Evolutionary conservation across 1,140 invertebrate species (phyloP).

Genomic region (Caerostris darwini): DNA sequence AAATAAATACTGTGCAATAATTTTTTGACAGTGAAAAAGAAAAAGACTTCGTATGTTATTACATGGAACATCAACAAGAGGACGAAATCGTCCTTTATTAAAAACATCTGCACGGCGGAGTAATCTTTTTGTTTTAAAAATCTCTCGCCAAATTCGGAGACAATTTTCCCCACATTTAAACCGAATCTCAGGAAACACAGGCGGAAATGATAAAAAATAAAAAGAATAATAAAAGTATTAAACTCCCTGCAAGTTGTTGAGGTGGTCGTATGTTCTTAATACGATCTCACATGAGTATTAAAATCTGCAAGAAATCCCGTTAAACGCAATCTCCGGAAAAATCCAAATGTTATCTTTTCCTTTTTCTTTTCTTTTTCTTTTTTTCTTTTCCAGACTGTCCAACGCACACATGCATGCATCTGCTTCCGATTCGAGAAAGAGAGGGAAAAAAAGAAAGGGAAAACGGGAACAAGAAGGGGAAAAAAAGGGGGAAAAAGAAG

Average conservation of each 20-base stretch:
- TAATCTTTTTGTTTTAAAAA: background rate
- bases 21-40: background rate
- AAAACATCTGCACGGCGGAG: background rate
- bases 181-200: background rate
- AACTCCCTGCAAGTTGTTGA: background rate
- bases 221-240: background rate
- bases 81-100: background rate
- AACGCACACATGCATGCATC: conserved; percentile 2
- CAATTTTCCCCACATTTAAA: background rate
- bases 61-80: background rate
- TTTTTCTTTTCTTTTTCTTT: background rate
- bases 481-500: background rate
- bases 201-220: background rate
- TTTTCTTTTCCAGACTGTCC: background rate
- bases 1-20: too few species aligned
- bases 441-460: background rate
- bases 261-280: background rate
- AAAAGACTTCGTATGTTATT: background rate
- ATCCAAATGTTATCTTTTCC: conserved; percentile 16
- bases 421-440: background rate
- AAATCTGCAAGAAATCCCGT: background rate
- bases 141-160: background rate
- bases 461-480: background rate
- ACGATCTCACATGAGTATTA: background rate
- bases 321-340: background rate